Evolutionary conservation across 2,113 vertebrate genomes (phyloP).

Genomic region (Leucosticte australis): DNA sequence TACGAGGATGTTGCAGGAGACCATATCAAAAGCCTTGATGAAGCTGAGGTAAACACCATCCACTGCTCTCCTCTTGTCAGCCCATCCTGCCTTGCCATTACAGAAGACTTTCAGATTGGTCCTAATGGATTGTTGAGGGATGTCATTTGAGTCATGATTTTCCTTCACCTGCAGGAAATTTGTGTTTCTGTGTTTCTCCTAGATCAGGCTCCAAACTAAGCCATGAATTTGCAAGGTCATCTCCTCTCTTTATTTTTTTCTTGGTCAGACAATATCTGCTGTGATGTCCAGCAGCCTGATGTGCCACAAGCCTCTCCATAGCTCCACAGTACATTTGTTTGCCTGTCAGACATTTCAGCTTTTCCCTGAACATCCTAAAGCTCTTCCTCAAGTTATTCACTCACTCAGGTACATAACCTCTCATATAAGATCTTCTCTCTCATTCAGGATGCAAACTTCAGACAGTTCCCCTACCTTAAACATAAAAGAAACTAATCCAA

Average conservation of each 20-base stretch:
- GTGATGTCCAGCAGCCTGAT: background rate
- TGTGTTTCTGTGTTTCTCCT: background rate
- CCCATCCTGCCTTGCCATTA: background rate
- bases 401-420: background rate
- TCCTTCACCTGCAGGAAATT: background rate
- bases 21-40: background rate
- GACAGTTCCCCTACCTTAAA: background rate
- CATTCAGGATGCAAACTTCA: background rate
- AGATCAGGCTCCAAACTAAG: background rate
- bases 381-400: background rate
- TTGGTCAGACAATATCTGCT: background rate
- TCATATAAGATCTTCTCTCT: background rate
- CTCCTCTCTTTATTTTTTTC: background rate
- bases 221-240: background rate
- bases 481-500: slow-evolving; percentile 34
- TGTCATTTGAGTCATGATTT: background rate
- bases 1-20: background rate
- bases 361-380: background rate
- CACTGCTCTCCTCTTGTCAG: background rate
- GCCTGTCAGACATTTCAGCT: background rate
- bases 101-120: background rate
- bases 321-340: background rate
- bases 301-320: background rate
- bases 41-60: background rate
- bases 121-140: background rate